Evolutionary conservation across 2,113 vertebrate genomes (phyloP).

Genomic region (Rynchops niger): DNA sequence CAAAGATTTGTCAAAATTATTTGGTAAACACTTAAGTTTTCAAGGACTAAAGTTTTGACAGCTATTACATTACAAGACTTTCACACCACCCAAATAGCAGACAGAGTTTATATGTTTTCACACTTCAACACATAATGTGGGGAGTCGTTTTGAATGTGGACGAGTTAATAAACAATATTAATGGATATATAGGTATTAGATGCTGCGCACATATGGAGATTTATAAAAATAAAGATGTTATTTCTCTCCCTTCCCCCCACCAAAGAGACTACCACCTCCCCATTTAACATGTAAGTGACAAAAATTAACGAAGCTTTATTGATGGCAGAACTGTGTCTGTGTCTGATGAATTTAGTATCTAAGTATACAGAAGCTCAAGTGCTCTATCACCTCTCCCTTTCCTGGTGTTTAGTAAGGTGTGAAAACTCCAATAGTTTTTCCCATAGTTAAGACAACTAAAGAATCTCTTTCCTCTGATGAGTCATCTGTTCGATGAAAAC

Average conservation of each 20-base stretch:
- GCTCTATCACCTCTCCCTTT: background rate
- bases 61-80: background rate
- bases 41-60: background rate
- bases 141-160: background rate
- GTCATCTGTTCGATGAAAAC: background rate
- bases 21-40: background rate
- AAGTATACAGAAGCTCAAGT: background rate
- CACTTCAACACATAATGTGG: background rate
- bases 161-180: background rate
- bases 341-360: background rate
- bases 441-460: background rate
- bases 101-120: background rate
- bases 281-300: background rate
- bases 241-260: background rate
- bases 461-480: background rate
- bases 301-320: background rate
- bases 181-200: background rate
- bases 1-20: background rate
- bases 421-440: background rate
- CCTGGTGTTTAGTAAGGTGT: background rate
- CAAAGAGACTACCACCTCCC: background rate
- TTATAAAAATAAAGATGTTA: background rate
- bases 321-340: background rate
- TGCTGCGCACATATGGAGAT: background rate
- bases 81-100: background rate